These are phyloP conservation scores for Drosophila pruinosa DNA, from an alignment of 1,140 invertebrate genomes.

Conservation along the genomic window DNA sequence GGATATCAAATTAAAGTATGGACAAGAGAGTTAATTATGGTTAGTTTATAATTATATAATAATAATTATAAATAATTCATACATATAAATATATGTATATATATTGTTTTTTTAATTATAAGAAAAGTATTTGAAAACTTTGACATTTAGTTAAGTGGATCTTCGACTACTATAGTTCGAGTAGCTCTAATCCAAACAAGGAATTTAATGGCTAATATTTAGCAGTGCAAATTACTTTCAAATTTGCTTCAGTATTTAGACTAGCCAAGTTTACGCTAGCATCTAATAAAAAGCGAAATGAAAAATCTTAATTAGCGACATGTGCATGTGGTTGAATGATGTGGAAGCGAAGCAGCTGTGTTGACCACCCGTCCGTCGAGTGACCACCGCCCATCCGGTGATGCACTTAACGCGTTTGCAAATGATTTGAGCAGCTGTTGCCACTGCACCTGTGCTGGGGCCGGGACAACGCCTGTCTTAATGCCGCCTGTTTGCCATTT, in stretches of 20 bases:
- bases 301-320: slow-evolving; percentile 49
- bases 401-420: slow-evolving; percentile 53
- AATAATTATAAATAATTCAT: too few species aligned
- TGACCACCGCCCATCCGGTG: slow-evolving; percentile 56
- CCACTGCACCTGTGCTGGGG: slow-evolving; percentile 30
- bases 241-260: slow-evolving; percentile 19
- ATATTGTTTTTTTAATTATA: not conserved
- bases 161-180: not conserved
- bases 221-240: slow-evolving; percentile 16
- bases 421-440: slow-evolving; percentile 62
- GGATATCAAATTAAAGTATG: too few species aligned
- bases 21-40: too few species aligned
- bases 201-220: not conserved
- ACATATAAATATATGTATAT: too few species aligned
- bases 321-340: not conserved
- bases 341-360: slow-evolving; percentile 11
- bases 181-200: not conserved
- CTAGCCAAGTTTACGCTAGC: not conserved
- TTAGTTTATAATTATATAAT: too few species aligned
- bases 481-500: slow-evolving; percentile 37
- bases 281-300: slow-evolving; percentile 37
- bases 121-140: too few species aligned
- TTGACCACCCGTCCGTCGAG: slow-evolving; percentile 32
- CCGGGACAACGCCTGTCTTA: slow-evolving; percentile 15
- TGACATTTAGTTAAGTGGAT: not conserved